phyloP scores from a whole-genome alignment of 2,888 invertebrate genomes.

The Drosophila tripunctata region DNA sequence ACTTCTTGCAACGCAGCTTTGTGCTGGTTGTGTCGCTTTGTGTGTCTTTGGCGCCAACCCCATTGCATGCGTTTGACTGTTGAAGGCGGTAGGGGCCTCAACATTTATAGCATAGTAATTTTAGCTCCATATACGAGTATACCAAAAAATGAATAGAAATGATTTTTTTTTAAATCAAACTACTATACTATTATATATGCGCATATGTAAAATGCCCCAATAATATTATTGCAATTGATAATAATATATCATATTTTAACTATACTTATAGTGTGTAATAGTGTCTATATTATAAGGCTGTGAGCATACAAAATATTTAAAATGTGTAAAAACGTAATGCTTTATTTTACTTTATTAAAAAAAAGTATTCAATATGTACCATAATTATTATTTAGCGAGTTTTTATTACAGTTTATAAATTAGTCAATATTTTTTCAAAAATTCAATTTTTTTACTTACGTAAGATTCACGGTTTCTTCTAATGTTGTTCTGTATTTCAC shows the following conservation, averaged over 20 bases:
- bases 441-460: not conserved
- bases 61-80: constrained; percentile 30
- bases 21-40: constrained; percentile 43
- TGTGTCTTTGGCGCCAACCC: constrained; percentile 54
- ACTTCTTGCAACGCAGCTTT: not conserved
- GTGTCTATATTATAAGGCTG: constrained; percentile 65
- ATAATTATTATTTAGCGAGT: constrained; percentile 4
- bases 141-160: constrained; percentile 50
- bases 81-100: constrained; percentile 54
- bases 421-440: not conserved
- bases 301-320: constrained; percentile 41
- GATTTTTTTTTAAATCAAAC: constrained; percentile 24
- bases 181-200: constrained; percentile 1
- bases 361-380: constrained; percentile 11
- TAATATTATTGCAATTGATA: constrained; percentile 17
- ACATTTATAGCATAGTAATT: constrained; percentile 37
- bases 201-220: not conserved
- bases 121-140: constrained; percentile 27
- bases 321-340: not conserved
- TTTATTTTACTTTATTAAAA: too few relatives aligned
- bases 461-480: constrained; percentile 14
- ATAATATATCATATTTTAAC: constrained; percentile 31
- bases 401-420: constrained; percentile 4
- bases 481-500: constrained; percentile 12
- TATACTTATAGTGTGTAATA: constrained; percentile 18